Evolutionary conservation across 2,113 vertebrate species (phyloP).

Genomic region (Piprites chloris): DNA sequence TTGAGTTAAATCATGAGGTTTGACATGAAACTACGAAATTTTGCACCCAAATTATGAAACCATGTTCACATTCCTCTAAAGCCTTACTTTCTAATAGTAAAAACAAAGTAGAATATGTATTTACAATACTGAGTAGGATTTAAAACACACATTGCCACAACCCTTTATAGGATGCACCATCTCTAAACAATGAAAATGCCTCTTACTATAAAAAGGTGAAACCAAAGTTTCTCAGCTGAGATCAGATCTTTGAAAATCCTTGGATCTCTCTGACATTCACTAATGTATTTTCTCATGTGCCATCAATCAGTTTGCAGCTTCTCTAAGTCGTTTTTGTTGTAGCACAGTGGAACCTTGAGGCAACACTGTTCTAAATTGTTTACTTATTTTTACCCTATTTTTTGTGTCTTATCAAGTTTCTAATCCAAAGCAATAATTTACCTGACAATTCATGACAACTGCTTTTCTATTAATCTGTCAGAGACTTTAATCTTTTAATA

Average conservation of each 20-base stretch:
- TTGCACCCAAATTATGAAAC: background rate
- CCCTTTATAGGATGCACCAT: background rate
- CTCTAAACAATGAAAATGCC: background rate
- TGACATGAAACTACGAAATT: background rate
- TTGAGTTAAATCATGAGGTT: background rate
- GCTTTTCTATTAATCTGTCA: background rate
- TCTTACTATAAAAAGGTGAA: background rate
- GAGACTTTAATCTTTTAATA: conserved; percentile 7
- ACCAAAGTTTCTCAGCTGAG: background rate
- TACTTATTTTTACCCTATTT: background rate
- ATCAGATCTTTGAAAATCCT: background rate
- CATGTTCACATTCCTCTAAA: background rate
- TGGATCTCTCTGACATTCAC: background rate
- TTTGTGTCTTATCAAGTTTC: conserved; percentile 1
- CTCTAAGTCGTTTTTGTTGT: background rate
- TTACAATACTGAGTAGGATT: background rate
- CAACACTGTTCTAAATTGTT: background rate
- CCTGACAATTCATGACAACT: background rate
- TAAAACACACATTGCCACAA: background rate
- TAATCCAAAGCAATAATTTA: conserved; percentile 39
- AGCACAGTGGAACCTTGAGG: background rate
- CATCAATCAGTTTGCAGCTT: background rate
- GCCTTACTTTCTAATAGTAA: background rate
- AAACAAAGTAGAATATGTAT: background rate
- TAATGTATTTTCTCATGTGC: background rate